Base-by-base conservation (phyloP, 2,888 invertebrate genomes). In the Aphodius sticticus region DNA sequence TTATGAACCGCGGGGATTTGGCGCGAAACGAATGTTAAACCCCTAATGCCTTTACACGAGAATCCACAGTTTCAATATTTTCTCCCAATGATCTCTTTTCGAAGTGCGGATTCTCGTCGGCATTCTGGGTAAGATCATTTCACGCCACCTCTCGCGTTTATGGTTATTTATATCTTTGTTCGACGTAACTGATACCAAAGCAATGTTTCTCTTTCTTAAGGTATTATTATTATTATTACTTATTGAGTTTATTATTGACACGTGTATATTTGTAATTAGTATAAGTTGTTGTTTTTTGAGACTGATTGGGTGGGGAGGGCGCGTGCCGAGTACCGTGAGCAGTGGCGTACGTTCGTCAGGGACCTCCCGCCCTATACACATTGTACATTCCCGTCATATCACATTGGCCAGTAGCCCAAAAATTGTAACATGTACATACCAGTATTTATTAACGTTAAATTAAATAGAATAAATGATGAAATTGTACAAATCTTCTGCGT, bases 131-230 rank as follows among this genome's bases (percentile, higher is more conserved):
- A 69, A 78, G 12, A 71, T 72, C 78, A 37, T 72, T 74, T 74
- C 74, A 7, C 75, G 69, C 69, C 79, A 79, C 16, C 16, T 77
- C 74, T 77, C 79, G 69, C 74, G 15, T 16, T 76, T 76, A 74
- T 38, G 35, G 70, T 79, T 81, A 80, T 80, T 69, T 69, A 77
- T 78, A 69, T 80, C 16, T 77, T 87, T 89, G 87, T 88, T 89
- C 87, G 87, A 87, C 88, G 89, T 89, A 89, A 89, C 89, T 87
- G 88, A 90, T 89, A 89, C 90, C 90, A 90, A 90, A 90, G 90
- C 89, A 89, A 89, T 89, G 89, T 89, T 85, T 84, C 87, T 87
- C 88, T 87, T 87, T 87, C 85, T 84, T 87, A 86, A 86, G 85
- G 86, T 87, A 87, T 87, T 85, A 84, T 86, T 87, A 87, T 88